These are phyloP conservation scores for Struthidea cinerea DNA, from an alignment of 2,113 vertebrate genomes.

Conservation along the genomic window DNA sequence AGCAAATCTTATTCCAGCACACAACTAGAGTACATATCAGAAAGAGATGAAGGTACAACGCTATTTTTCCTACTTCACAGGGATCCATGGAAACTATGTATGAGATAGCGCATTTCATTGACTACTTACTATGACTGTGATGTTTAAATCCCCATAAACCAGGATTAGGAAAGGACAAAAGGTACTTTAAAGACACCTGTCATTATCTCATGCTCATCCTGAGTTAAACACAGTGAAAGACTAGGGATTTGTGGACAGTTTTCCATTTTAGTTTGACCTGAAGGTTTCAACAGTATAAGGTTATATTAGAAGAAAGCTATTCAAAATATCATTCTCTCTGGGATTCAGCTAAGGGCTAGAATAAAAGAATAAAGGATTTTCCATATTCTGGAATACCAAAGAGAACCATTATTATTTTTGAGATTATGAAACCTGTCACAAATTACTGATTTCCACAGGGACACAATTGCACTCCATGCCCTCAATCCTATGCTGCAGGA, in stretches of 20 bases:
- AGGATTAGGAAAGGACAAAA: constrained; percentile 56
- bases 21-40: neutral
- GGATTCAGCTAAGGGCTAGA: neutral
- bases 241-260: neutral
- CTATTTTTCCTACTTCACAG: neutral
- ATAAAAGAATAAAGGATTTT: neutral
- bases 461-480: neutral
- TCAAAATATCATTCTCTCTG: neutral
- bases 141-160: constrained; percentile 55
- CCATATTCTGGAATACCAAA: neutral
- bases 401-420: neutral
- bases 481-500: neutral
- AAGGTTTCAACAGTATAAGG: neutral
- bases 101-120: neutral
- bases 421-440: neutral
- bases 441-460: neutral
- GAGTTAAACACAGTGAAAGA: constrained; percentile 27
- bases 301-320: neutral
- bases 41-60: neutral
- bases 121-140: constrained; percentile 5
- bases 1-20: neutral
- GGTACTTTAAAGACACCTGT: constrained; percentile 60
- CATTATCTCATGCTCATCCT: constrained; percentile 13
- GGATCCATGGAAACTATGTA: neutral
- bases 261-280: constrained; percentile 22